These are phyloP conservation scores for Hyles vespertilio DNA, from an alignment of 1,140 invertebrate species.

Conservation along the genomic window DNA sequence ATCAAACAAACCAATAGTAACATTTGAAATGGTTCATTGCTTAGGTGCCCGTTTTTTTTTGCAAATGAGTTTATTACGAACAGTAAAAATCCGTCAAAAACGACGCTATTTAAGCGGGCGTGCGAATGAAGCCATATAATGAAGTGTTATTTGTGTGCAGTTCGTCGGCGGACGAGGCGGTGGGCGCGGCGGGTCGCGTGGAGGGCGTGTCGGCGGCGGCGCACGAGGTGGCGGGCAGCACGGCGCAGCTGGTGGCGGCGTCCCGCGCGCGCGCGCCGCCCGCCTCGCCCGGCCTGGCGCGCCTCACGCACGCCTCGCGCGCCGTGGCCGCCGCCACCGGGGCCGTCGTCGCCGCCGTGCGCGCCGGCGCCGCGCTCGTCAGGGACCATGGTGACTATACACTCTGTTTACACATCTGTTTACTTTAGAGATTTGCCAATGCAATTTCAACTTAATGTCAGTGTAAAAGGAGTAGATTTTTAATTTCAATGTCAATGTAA, in stretches of 20 bases:
- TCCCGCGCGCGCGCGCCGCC: slow-evolving; percentile 94
- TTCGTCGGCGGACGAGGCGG: slow-evolving; percentile 94
- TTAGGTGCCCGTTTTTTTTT: no score
- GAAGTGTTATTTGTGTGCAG: slow-evolving; percentile 67
- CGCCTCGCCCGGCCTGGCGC: slow-evolving; percentile 85
- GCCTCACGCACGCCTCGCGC: slow-evolving; percentile 90
- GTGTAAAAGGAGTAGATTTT: no score
- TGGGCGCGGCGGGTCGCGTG: slow-evolving; percentile 90
- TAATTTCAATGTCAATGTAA: no score
- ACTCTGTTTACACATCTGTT: not conserved
- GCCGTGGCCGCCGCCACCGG: slow-evolving; percentile 93
- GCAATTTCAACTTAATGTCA: no score
- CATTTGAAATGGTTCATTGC: no score
- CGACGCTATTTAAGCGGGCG: no score
- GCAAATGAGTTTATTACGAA: no score
- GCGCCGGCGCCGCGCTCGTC: slow-evolving; percentile 75
- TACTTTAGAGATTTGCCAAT: not conserved
- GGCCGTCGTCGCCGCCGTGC: slow-evolving; percentile 88
- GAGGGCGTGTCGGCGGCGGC: slow-evolving; percentile 97
- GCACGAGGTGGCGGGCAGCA: slow-evolving; percentile 97
- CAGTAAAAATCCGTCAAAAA: no score
- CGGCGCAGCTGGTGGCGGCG: slow-evolving; percentile 97
- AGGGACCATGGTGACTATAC: slow-evolving; percentile 34
- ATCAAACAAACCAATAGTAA: no score
- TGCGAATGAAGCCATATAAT: no score